These are phyloP conservation scores for Chelon auratus DNA, from an alignment of 2,797 vertebrate species.

Conservation along the genomic window DNA sequence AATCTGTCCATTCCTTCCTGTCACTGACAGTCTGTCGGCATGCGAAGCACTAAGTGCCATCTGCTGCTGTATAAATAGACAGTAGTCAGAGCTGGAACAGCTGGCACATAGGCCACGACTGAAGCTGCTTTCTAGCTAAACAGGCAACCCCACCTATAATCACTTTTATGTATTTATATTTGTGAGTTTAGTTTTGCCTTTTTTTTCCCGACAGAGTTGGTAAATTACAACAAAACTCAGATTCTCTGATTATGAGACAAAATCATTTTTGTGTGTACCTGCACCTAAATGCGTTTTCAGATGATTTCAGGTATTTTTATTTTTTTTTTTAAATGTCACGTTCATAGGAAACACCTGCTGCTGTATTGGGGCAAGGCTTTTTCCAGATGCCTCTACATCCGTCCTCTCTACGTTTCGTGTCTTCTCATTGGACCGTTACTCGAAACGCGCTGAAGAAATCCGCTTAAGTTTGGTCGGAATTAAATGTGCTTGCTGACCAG, in stretches of 20 bases:
- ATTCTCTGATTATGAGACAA: background rate
- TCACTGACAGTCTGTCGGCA: slow-evolving; percentile 84
- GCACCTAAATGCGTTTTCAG: background rate
- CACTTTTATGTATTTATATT: slow-evolving; percentile 13
- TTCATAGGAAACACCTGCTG: background rate
- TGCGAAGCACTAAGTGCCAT: slow-evolving; percentile 81
- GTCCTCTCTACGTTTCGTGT: background rate
- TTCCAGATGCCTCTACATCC: too few species aligned
- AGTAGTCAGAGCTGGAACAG: slow-evolving; percentile 77
- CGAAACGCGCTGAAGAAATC: background rate
- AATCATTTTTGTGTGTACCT: background rate
- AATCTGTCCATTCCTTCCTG: slow-evolving; percentile 86
- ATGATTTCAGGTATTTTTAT: background rate
- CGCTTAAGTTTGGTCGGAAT: slow-evolving; percentile 7
- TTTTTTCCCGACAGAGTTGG: background rate
- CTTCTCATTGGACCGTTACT: background rate
- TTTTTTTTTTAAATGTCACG: background rate
- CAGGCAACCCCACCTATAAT: slow-evolving; percentile 24
- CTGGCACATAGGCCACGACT: slow-evolving; percentile 75
- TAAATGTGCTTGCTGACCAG: slow-evolving; percentile 13
- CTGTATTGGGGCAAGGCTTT: background rate
- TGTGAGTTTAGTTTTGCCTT: slow-evolving; percentile 1
- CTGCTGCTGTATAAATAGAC: slow-evolving; percentile 87
- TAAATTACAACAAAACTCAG: background rate
- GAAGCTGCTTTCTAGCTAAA: slow-evolving; percentile 58